These are phyloP conservation scores for Jacana jacana DNA, from an alignment of 2,113 vertebrate species.

Conservation along the genomic window DNA sequence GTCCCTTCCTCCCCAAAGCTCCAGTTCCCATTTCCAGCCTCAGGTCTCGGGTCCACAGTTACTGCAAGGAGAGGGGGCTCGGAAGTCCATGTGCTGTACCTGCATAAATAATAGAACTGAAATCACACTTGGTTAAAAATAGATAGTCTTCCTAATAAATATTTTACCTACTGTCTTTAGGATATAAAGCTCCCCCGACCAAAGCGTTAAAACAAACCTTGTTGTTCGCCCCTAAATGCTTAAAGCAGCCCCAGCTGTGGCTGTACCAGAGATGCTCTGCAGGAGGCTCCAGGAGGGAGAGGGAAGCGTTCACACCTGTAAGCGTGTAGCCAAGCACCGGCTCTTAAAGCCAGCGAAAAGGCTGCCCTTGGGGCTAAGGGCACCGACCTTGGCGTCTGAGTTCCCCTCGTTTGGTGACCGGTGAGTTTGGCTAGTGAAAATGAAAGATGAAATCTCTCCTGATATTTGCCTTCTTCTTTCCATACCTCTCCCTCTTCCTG, in stretches of 20 bases:
- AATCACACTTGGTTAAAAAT: conserved; percentile 73
- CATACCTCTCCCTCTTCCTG: background rate
- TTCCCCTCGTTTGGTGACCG: background rate
- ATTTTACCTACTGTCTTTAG: conserved; percentile 73
- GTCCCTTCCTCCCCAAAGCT: background rate
- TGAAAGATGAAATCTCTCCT: background rate
- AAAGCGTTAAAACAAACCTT: conserved; percentile 16
- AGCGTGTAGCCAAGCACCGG: accelerated
- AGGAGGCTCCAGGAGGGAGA: background rate
- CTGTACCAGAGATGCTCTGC: background rate
- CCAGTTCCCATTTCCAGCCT: background rate
- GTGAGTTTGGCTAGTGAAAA: background rate
- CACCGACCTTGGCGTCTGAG: background rate
- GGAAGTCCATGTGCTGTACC: conserved; percentile 1
- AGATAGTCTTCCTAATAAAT: conserved; percentile 74
- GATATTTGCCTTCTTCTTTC: background rate
- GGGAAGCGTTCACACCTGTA: background rate
- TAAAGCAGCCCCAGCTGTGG: background rate
- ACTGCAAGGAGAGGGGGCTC: background rate
- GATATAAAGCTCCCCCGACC: conserved; percentile 3
- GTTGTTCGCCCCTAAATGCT: background rate
- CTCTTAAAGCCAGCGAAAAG: accelerated
- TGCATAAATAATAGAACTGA: conserved; percentile 76
- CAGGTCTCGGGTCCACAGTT: background rate
- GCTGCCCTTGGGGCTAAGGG: background rate